Percentiles rank a stretch among this genome's conserved stretches.
Evolutionary conservation across 1,140 invertebrate genomes (phyloP).

Genomic region (Lucilia sericata): DNA sequence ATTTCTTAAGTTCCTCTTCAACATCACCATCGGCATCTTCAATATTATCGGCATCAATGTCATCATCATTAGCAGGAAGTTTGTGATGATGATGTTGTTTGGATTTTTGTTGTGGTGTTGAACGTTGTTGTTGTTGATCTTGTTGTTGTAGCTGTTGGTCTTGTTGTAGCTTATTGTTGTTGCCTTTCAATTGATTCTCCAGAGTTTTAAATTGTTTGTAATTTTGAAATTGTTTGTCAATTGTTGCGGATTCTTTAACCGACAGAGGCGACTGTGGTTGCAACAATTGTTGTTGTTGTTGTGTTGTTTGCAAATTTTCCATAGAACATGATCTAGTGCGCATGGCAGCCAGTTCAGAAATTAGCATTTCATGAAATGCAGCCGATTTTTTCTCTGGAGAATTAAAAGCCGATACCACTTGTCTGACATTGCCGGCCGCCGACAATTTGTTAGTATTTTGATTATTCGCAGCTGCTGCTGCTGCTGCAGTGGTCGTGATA

Average conservation of each 20-base stretch:
- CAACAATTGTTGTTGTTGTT: slow-evolving; percentile 1
- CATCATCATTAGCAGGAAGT: slow-evolving; percentile 49
- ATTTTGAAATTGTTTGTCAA: slow-evolving; percentile 1
- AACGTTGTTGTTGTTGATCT: slow-evolving; percentile 30
- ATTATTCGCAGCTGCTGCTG: background rate
- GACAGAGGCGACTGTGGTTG: slow-evolving; percentile 28
- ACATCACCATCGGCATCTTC: slow-evolving; percentile 52
- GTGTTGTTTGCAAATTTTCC: slow-evolving; percentile 56
- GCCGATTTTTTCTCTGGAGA: slow-evolving; percentile 62
- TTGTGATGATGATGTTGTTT: slow-evolving; percentile 1
- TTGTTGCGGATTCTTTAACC: slow-evolving; percentile 44
- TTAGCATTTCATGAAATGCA: slow-evolving; percentile 66
- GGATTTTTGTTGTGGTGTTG: background rate
- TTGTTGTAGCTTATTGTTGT: background rate
- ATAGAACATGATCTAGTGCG: slow-evolving; percentile 61
- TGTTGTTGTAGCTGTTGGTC: slow-evolving; percentile 37
- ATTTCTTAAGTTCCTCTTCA: slow-evolving; percentile 53
- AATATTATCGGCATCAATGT: slow-evolving; percentile 64
- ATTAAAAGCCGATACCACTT: slow-evolving; percentile 43
- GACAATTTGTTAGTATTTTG: slow-evolving; percentile 46
- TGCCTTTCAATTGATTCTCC: background rate
- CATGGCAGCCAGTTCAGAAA: slow-evolving; percentile 67
- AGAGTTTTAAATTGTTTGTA: background rate
- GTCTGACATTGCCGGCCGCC: slow-evolving; percentile 45
- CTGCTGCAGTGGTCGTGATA: slow-evolving; percentile 45